phyloP scores from a whole-genome alignment of 2,888 invertebrate genomes.

The Apomyelois bistriatella region DNA sequence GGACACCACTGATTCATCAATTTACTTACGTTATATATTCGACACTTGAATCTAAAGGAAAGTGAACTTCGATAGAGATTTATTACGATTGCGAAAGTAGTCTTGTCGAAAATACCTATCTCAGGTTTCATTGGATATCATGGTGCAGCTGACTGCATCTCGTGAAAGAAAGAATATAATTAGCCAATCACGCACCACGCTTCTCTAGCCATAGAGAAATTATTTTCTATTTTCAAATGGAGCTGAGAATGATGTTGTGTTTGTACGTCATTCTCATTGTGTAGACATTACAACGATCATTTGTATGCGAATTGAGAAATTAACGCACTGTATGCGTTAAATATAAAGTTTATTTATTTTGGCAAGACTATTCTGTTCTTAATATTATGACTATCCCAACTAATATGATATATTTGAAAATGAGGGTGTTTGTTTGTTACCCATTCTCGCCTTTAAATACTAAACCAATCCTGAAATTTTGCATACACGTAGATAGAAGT shows the following conservation, averaged over 20 bases:
- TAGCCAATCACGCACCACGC: conserved; percentile 8
- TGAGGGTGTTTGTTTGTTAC: too few species aligned
- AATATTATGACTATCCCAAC: too few species aligned
- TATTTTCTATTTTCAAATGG: conserved; percentile 8
- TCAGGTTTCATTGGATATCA: conserved; percentile 1
- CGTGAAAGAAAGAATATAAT: conserved; percentile 11
- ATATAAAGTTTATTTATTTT: too few species aligned
- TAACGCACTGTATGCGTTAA: too few species aligned
- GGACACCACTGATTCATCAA: neutral
- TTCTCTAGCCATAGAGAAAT: conserved; percentile 1
- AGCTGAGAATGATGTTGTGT: conserved; percentile 5
- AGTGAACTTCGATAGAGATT: conserved; percentile 7
- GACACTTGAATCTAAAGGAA: neutral
- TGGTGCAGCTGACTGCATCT: conserved; percentile 7
- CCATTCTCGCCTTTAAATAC: too few species aligned
- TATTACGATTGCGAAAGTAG: conserved; percentile 14
- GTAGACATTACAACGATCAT: neutral
- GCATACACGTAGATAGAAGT: too few species aligned
- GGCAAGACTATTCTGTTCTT: too few species aligned
- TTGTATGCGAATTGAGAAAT: neutral
- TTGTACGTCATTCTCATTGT: neutral
- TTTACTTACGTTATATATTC: neutral
- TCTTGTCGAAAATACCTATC: conserved; percentile 8
- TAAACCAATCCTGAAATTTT: too few species aligned
- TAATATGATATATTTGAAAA: too few species aligned